Conservation (phyloP, 1,140 invertebrate genomes). For the Drosophila pandora region DNA sequence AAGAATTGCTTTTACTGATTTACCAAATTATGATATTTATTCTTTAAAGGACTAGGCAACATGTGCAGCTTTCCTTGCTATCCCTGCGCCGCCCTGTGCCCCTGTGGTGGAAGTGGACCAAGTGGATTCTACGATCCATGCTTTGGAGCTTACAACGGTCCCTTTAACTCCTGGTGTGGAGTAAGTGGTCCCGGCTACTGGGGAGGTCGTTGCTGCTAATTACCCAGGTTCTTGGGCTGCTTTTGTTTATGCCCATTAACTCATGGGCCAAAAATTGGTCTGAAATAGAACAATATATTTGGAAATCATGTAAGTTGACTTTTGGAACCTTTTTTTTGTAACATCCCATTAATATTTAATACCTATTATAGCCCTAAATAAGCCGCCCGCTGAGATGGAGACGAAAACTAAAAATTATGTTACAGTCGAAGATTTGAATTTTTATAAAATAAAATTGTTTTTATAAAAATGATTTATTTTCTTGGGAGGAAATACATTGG, state of each 20-base stretch:
- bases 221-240: neutral
- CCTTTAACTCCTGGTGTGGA: conserved; percentile 51
- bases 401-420: neutral
- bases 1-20: neutral
- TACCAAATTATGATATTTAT: neutral
- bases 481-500: neutral
- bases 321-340: no score
- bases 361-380: neutral
- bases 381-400: neutral
- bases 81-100: conserved; percentile 41
- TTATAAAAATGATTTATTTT: neutral
- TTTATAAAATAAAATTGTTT: conserved; percentile 16
- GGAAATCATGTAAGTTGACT: neutral
- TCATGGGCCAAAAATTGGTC: neutral
- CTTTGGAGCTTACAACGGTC: conserved; percentile 46
- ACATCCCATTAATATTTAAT: no score
- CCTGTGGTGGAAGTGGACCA: conserved; percentile 47
- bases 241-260: neutral
- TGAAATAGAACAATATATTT: neutral
- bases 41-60: neutral
- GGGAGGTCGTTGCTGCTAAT: conserved; percentile 42
- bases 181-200: conserved; percentile 42
- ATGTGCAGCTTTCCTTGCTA: conserved; percentile 59
- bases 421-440: conserved; percentile 14
- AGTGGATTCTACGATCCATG: conserved; percentile 54